Percentiles rank a stretch among this genome's conserved stretches.
Evolutionary conservation across 2,113 vertebrate genomes (phyloP).

Genomic region (Spheniscus mendiculus): DNA sequence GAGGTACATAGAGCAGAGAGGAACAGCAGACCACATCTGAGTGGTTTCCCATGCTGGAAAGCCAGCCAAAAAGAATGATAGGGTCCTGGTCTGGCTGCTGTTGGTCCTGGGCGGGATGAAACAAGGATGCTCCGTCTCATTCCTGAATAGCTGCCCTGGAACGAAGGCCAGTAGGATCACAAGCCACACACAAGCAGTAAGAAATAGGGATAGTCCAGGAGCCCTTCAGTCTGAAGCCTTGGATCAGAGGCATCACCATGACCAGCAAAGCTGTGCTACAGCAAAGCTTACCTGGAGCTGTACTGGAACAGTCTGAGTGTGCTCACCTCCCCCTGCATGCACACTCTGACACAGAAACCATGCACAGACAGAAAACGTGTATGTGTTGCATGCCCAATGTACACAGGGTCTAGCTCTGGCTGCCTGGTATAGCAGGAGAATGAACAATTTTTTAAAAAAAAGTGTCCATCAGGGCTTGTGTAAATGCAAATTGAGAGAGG

Average conservation of each 20-base stretch:
- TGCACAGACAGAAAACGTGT: too few species aligned
- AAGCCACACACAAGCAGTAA: too few species aligned
- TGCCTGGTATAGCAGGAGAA: not conserved
- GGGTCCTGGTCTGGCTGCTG: not conserved
- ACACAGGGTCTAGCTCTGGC: not conserved
- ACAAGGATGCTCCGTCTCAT: not conserved
- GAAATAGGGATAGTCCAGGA: fast-evolving
- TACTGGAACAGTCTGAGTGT: not conserved
- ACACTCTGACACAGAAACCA: not conserved
- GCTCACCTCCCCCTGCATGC: not conserved
- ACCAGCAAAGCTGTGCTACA: not conserved
- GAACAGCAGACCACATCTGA: not conserved
- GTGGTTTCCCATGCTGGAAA: constrained; percentile 19
- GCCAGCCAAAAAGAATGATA: constrained; percentile 32
- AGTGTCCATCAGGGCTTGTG: not conserved
- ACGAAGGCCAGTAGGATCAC: not conserved
- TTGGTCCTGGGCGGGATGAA: not conserved
- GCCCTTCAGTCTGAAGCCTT: too few species aligned
- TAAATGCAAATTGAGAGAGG: not conserved
- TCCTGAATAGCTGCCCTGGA: not conserved
- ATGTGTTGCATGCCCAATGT: fast-evolving
- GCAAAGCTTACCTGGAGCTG: not conserved
- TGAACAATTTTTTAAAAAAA: not conserved
- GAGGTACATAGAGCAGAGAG: constrained; percentile 26
- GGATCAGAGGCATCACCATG: not conserved